phyloP scores from a whole-genome alignment of 2,888 invertebrate species.

The Chrysolina haemoptera region DNA sequence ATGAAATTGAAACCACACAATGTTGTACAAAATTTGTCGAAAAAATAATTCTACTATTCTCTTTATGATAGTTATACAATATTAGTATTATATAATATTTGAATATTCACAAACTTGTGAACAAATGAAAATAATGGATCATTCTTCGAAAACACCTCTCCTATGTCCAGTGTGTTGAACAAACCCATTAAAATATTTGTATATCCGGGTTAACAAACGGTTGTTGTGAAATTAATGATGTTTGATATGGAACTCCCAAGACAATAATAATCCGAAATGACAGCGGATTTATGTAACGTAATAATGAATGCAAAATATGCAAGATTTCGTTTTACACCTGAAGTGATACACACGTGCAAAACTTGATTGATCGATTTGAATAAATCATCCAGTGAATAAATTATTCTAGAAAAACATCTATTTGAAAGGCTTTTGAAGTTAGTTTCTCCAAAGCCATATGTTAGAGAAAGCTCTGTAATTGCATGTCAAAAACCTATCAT shows the following conservation, averaged over 20 bases:
- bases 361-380: slow-evolving; percentile 12
- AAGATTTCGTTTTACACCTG: slow-evolving; percentile 16
- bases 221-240: not conserved
- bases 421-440: not conserved
- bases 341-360: slow-evolving; percentile 21
- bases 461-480: not conserved
- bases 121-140: not conserved
- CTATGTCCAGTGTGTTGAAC: not conserved
- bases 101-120: too few species aligned
- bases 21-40: too few species aligned
- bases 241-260: slow-evolving; percentile 1
- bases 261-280: slow-evolving; percentile 17
- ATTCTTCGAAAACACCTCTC: not conserved
- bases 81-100: too few species aligned
- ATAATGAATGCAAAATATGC: slow-evolving; percentile 16
- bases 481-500: not conserved
- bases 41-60: too few species aligned
- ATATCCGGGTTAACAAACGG: slow-evolving; percentile 6
- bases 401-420: not conserved
- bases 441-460: not conserved
- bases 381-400: slow-evolving; percentile 3
- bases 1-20: too few species aligned
- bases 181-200: not conserved
- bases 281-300: slow-evolving; percentile 1
- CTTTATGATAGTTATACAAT: too few species aligned